phyloP scores from a whole-genome alignment of 2,113 vertebrate genomes.

The Coturnix japonica region DNA sequence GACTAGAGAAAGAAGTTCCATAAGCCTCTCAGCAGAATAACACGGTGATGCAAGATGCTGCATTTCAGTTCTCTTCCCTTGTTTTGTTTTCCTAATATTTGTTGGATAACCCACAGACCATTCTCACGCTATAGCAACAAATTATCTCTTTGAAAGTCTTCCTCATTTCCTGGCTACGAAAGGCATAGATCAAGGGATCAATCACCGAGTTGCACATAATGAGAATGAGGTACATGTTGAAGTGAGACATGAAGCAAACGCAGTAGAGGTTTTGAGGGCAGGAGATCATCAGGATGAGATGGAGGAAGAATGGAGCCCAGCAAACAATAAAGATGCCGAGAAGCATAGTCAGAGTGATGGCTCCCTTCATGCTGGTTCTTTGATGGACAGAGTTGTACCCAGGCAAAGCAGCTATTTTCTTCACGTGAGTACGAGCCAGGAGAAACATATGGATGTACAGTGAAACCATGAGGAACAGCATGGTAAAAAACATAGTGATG shows the following conservation, averaged over 20 bases:
- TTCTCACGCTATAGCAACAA: constrained; percentile 83
- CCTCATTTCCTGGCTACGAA: constrained; percentile 95
- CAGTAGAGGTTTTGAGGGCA: constrained; percentile 94
- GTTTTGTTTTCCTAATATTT: constrained; percentile 77
- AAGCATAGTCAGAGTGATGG: constrained; percentile 91
- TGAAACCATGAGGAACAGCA: constrained; percentile 93
- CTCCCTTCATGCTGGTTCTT: constrained; percentile 90
- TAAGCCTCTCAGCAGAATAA: not conserved
- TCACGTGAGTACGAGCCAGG: constrained; percentile 89
- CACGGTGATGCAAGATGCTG: not conserved
- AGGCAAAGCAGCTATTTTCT: constrained; percentile 87
- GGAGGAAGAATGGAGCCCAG: constrained; percentile 96
- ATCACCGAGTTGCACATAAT: constrained; percentile 97
- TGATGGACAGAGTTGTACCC: constrained; percentile 85
- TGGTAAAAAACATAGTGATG: constrained; percentile 93
- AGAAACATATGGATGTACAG: constrained; percentile 98
- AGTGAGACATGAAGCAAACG: constrained; percentile 97
- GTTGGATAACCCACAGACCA: constrained; percentile 74
- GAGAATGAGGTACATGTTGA: constrained; percentile 97
- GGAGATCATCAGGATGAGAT: constrained; percentile 94
- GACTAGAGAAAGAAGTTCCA: not conserved
- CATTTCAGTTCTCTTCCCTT: not conserved
- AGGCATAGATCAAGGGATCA: constrained; percentile 94
- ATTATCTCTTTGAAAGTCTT: constrained; percentile 95
- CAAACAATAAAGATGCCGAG: constrained; percentile 94